These are phyloP conservation scores for Patella vulgata DNA, from an alignment of 1,140 invertebrate genomes.

Conservation along the genomic window DNA sequence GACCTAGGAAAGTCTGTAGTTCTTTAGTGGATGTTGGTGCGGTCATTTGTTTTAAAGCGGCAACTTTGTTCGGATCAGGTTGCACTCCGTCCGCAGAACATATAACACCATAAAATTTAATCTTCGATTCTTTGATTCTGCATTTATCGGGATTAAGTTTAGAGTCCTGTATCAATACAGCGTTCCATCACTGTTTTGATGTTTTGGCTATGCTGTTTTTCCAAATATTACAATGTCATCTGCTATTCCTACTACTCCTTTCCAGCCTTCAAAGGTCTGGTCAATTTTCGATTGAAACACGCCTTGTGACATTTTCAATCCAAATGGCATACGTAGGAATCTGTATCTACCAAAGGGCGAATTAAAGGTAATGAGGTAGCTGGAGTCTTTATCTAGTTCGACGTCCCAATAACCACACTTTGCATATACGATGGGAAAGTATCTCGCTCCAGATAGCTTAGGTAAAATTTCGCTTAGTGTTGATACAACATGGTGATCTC, in stretches of 20 bases:
- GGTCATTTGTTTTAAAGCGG: slow-evolving; percentile 45
- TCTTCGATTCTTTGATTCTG: neutral
- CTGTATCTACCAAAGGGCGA: slow-evolving; percentile 57
- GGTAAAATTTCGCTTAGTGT: slow-evolving; percentile 31
- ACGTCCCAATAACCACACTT: slow-evolving; percentile 57
- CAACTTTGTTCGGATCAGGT: slow-evolving; percentile 59
- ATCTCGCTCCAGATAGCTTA: slow-evolving; percentile 14
- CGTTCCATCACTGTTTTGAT: slow-evolving; percentile 16
- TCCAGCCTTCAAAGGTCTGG: neutral
- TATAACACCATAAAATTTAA: slow-evolving; percentile 16
- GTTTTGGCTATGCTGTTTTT: neutral
- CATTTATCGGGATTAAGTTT: neutral
- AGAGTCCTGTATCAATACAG: neutral
- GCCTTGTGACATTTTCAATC: slow-evolving; percentile 40
- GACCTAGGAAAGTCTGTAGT: slow-evolving; percentile 35
- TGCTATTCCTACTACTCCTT: neutral
- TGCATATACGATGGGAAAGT: slow-evolving; percentile 33
- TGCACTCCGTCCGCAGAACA: slow-evolving; percentile 18
- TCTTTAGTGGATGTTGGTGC: slow-evolving; percentile 20
- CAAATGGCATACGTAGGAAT: slow-evolving; percentile 63
- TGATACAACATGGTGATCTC: slow-evolving; percentile 34
- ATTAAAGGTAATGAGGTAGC: slow-evolving; percentile 45
- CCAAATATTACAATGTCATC: slow-evolving; percentile 1
- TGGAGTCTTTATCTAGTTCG: slow-evolving; percentile 55
- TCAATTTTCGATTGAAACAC: slow-evolving; percentile 16